Evolutionary conservation across 2,888 invertebrate genomes (phyloP).

Genomic region (Ctenicera cuprea): DNA sequence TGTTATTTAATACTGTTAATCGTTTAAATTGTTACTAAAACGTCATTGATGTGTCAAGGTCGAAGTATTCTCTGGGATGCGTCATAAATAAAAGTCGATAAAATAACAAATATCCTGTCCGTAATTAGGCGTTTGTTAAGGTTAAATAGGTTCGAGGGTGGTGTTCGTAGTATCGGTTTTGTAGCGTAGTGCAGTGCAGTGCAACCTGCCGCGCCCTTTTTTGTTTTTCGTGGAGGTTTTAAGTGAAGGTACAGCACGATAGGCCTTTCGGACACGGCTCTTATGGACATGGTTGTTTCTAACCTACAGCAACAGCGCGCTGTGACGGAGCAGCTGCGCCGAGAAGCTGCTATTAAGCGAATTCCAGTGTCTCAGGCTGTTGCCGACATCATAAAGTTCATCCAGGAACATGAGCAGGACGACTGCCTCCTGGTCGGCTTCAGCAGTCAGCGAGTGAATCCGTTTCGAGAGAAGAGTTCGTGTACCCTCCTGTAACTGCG

Average conservation of each 20-base stretch:
- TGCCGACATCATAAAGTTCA: conserved; percentile 92
- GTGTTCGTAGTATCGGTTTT: background rate
- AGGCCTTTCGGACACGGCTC: conserved; percentile 92
- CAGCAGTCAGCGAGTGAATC: conserved; percentile 95
- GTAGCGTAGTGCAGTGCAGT: conserved; percentile 40
- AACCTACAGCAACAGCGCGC: conserved; percentile 95
- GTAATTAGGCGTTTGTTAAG: conserved; percentile 1
- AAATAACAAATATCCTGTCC: conserved; percentile 11
- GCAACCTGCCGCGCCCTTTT: conserved; percentile 46
- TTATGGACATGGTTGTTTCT: conserved; percentile 95
- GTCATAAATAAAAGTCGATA: conserved; percentile 29
- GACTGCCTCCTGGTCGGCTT: conserved; percentile 96
- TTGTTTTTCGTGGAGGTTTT: conserved; percentile 48
- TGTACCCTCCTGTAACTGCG: conserved; percentile 85
- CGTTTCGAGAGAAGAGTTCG: conserved; percentile 95
- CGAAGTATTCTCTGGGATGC: conserved; percentile 1
- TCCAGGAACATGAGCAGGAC: conserved; percentile 93
- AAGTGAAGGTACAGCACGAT: conserved; percentile 76
- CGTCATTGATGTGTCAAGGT: conserved; percentile 25
- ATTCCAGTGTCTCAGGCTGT: conserved; percentile 93
- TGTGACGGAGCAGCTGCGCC: conserved; percentile 93
- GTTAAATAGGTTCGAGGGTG: background rate
- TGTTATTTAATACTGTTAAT: background rate
- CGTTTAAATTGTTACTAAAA: background rate
- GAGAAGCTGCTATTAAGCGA: conserved; percentile 92